Conservation (phyloP, 2,797 vertebrate species). For the Enteromius anoplus region DNA sequence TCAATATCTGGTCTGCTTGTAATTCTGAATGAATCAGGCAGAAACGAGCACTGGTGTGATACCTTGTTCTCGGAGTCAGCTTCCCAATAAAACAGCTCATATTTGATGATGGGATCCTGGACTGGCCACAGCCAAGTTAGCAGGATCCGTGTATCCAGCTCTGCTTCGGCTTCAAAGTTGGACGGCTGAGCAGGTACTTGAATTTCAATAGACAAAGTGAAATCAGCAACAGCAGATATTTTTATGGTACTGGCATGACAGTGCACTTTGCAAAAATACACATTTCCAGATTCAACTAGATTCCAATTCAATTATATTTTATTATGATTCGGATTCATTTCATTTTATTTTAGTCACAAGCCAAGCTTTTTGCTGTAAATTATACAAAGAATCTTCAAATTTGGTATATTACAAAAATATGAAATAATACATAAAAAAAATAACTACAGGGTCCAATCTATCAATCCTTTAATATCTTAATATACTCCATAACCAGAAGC, state of each 20-base stretch:
- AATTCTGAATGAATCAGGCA: slow-evolving; percentile 18
- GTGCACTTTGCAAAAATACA: neutral
- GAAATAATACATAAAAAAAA: neutral
- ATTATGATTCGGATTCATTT: neutral
- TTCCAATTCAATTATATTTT: neutral
- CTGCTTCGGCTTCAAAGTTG: slow-evolving; percentile 89
- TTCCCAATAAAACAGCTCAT: slow-evolving; percentile 91
- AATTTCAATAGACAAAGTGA: slow-evolving; percentile 4
- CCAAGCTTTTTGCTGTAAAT: neutral
- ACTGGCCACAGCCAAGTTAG: slow-evolving; percentile 90
- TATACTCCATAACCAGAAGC: neutral
- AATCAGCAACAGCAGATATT: neutral
- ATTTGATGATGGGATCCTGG: slow-evolving; percentile 86
- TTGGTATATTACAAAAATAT: neutral
- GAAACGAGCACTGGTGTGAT: slow-evolving; percentile 26
- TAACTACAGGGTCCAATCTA: neutral
- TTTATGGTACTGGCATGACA: neutral
- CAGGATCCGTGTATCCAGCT: slow-evolving; percentile 90
- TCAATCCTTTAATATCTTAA: neutral
- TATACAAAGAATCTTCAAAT: neutral
- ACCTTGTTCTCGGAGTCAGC: slow-evolving; percentile 84
- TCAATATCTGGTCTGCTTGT: slow-evolving; percentile 37
- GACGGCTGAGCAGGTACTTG: slow-evolving; percentile 90
- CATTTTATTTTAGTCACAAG: neutral
- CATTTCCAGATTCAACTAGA: slow-evolving; percentile 13